Evolutionary conservation across 2,888 invertebrate species (phyloP), one percentile per base, ranked within the genome.

Genomic region (Ophonus ardosiacus): DNA sequence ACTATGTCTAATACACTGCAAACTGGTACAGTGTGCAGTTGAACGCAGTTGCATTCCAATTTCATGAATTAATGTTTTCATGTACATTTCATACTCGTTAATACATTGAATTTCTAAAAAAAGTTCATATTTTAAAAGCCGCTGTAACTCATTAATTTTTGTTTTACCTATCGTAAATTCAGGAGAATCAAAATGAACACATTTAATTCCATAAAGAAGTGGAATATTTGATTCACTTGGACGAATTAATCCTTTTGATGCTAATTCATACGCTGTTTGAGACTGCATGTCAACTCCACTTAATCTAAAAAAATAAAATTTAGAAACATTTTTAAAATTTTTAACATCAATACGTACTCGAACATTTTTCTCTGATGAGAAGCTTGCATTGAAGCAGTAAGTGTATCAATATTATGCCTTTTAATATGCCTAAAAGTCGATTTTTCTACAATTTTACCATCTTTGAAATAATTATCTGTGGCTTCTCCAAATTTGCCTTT

Each of bases 241-340:
- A 85, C 98, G 92, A 3, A 98, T 93, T 0, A 95, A 93, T 0
- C 99, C 99, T 90, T 95, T 92, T 0, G 94, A 92, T 7, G 98
- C 98, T 85, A 99, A 89, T 85, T 99, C 97, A 91, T 97, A 99
- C 8, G 98, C 98, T 63, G 95, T 94, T 91, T 99, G 97, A 59
- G 97, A 97, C 88, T 97, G 95, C 86, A 96, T 93, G 89, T 97
- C 95, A 0, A 98, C 94, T 24, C 98, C 98, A 87, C 94, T 93
- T 63, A 95, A 89, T 87, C 96, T 96, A 89, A 83, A 91, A 68
- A 59, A 7, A 59, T 51, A 31, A 76, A 13, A 82, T 40, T 85
- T 81, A 5, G 31, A 31, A 5, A 10, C 43, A 51, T 0, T 51
- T 10, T 51, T 51, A 51, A 0, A 51, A 13, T 51, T 13, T 51